Percentiles rank a stretch among this genome's conserved stretches.
Evolutionary conservation across 2,797 vertebrate genomes (phyloP).

Genomic region (Lepus townsendii): DNA sequence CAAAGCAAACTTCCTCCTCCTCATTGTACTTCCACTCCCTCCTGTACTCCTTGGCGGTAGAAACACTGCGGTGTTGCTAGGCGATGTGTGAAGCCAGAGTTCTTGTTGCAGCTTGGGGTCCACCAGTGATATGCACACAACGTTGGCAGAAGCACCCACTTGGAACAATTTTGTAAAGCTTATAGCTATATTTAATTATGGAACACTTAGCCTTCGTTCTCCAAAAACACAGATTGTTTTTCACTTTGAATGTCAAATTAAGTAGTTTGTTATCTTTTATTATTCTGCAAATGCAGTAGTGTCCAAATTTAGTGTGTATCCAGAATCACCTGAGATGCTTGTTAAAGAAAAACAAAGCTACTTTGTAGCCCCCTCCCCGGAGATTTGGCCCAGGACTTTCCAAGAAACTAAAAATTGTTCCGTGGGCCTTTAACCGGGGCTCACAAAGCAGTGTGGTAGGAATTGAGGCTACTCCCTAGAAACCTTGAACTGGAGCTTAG

Average conservation of each 20-base stretch:
- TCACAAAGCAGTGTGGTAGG: background rate
- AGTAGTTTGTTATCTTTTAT: background rate
- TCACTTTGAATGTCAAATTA: slow-evolving; percentile 8
- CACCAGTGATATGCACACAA: background rate
- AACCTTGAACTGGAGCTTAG: background rate
- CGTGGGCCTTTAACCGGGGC: background rate
- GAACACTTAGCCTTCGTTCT: slow-evolving; percentile 11
- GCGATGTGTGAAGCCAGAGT: background rate
- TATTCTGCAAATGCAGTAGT: background rate
- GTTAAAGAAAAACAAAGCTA: background rate
- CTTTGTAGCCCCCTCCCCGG: background rate
- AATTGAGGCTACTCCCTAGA: background rate
- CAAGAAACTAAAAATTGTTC: background rate
- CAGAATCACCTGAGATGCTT: background rate
- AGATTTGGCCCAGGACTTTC: background rate
- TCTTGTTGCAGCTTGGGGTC: background rate
- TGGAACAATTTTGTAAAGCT: background rate
- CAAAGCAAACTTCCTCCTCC: background rate
- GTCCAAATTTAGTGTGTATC: background rate
- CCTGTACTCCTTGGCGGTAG: background rate
- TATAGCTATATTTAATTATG: slow-evolving; percentile 9
- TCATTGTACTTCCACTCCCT: background rate
- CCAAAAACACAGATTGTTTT: background rate
- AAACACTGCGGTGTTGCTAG: background rate
- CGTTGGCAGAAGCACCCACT: background rate